These are phyloP conservation scores for Trichacis sp. DNA, from an alignment of 2,888 invertebrate species.

Conservation along the genomic window DNA sequence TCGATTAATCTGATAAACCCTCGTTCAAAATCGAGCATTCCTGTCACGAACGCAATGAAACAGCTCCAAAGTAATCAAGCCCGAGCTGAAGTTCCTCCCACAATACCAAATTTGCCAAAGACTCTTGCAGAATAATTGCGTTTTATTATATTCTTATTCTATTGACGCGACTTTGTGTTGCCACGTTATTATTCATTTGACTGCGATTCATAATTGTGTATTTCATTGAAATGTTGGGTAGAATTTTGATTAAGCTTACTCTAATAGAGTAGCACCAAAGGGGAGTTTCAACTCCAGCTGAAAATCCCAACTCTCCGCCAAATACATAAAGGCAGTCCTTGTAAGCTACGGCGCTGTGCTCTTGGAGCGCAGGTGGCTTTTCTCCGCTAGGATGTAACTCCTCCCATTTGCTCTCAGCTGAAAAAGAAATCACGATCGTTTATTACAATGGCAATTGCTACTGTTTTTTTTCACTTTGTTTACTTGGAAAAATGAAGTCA, in stretches of 20 bases:
- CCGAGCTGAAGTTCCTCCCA: background rate
- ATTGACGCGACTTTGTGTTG: too few relatives aligned
- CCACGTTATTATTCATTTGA: too few relatives aligned
- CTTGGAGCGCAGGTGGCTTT: constrained; percentile 84
- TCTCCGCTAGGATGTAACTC: constrained; percentile 78
- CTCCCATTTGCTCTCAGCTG: constrained; percentile 83
- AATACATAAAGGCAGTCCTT: constrained; percentile 84
- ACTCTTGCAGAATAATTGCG: too few relatives aligned
- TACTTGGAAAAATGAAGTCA: too few relatives aligned
- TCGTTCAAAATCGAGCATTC: constrained; percentile 30
- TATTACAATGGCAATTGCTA: background rate
- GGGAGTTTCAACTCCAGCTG: constrained; percentile 82
- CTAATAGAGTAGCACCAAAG: constrained; percentile 86
- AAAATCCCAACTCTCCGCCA: constrained; percentile 87
- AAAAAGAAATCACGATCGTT: constrained; percentile 47
- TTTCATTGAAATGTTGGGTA: background rate
- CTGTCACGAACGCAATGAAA: constrained; percentile 18
- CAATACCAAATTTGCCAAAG: too few relatives aligned
- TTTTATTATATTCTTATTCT: too few relatives aligned
- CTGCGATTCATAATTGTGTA: too few relatives aligned
- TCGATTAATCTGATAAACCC: constrained; percentile 11
- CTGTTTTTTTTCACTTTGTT: background rate
- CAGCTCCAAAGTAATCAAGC: constrained; percentile 1
- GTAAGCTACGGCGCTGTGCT: constrained; percentile 86
- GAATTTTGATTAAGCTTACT: constrained; percentile 67